phyloP scores from a whole-genome alignment of 2,888 invertebrate species.

The Agrotis segetum region DNA sequence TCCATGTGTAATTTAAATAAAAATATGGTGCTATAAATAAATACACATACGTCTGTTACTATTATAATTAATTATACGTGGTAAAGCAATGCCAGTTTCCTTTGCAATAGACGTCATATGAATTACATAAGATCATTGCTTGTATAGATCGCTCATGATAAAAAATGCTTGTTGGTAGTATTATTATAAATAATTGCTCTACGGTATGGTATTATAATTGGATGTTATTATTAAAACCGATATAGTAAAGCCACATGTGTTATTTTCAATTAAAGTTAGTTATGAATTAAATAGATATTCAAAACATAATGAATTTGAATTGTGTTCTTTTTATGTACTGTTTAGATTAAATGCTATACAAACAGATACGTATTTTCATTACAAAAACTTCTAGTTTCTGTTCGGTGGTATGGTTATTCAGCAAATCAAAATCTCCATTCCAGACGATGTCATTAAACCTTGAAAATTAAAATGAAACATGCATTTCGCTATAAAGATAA shows the following conservation, averaged over 20 bases:
- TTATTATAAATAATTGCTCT: constrained; percentile 32
- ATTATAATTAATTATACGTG: constrained; percentile 52
- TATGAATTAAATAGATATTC: not conserved
- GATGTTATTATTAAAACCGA: constrained; percentile 26
- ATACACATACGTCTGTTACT: constrained; percentile 50
- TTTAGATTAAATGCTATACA: not conserved
- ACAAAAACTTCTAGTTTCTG: not conserved
- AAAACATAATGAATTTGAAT: too few species aligned
- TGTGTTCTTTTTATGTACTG: too few species aligned
- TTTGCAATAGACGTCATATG: constrained; percentile 50
- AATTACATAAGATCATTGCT: constrained; percentile 54
- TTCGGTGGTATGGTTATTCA: not conserved
- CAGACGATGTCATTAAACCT: constrained; percentile 24
- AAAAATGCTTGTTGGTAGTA: constrained; percentile 19
- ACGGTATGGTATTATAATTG: constrained; percentile 32
- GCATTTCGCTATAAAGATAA: constrained; percentile 26
- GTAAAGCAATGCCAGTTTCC: constrained; percentile 29
- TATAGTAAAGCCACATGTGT: constrained; percentile 1
- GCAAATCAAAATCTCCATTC: not conserved
- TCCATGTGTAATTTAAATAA: constrained; percentile 43
- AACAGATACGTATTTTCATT: not conserved
- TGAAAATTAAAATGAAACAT: constrained; percentile 9
- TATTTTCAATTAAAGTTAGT: not conserved
- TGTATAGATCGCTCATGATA: constrained; percentile 24
- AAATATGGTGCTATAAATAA: constrained; percentile 49